phyloP scores from a whole-genome alignment of 2,797 vertebrate species.

The Acestrorhynchus altus region DNA sequence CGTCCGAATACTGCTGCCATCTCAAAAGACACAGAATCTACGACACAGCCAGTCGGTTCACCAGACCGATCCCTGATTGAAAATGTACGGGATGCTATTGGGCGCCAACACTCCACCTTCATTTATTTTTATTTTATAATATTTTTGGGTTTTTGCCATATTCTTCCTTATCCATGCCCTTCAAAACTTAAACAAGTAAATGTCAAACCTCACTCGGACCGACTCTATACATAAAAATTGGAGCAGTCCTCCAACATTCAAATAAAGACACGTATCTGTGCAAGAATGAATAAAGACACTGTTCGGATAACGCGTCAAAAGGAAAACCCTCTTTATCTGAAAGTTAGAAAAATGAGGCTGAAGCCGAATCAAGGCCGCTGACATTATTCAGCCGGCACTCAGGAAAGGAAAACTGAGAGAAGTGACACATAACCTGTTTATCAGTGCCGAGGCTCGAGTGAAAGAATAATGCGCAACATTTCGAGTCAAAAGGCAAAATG shows the following conservation, averaged over 20 bases:
- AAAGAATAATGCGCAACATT: slow-evolving; percentile 55
- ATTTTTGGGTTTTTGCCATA: not conserved
- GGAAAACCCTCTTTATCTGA: slow-evolving; percentile 17
- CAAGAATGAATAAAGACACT: slow-evolving; percentile 16
- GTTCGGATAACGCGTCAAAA: not conserved
- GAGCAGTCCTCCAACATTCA: not conserved
- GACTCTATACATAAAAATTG: slow-evolving; percentile 11
- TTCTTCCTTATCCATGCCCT: slow-evolving; percentile 9
- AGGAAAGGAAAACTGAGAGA: slow-evolving; percentile 10
- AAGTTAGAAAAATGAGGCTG: slow-evolving; percentile 36
- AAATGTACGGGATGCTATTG: too few species aligned
- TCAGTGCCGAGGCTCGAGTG: slow-evolving; percentile 48
- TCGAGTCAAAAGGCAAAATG: slow-evolving; percentile 36
- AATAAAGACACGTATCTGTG: slow-evolving; percentile 28
- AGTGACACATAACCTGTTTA: slow-evolving; percentile 45
- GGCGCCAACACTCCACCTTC: too few species aligned
- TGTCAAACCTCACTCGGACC: not conserved
- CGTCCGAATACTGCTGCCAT: too few species aligned
- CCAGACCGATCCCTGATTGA: too few species aligned
- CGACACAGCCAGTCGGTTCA: too few species aligned
- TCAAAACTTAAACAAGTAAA: slow-evolving; percentile 19
- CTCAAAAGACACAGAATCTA: too few species aligned
- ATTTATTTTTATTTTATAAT: not conserved
- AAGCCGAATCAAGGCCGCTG: slow-evolving; percentile 48
- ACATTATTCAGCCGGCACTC: slow-evolving; percentile 46